Base-by-base conservation (phyloP, 2,888 invertebrate species). In the Timandra comae region DNA sequence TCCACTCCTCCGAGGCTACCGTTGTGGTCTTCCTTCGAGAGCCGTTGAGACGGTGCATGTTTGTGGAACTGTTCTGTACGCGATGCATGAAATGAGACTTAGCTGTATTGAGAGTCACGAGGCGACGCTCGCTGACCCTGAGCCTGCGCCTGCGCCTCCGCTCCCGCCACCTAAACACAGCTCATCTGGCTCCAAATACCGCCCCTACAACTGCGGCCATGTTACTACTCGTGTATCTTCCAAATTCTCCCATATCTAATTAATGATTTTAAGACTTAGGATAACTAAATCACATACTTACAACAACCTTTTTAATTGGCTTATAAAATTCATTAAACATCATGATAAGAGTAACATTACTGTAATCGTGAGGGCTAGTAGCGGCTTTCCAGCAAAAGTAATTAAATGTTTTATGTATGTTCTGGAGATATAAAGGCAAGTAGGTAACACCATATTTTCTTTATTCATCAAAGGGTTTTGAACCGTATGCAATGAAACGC, bases 11-110 rank as follows among this genome's bases (percentile, higher is more conserved):
- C 56, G 60, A 57, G 53, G 52, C 44, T 49, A 61, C 43, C 43
- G 49, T 56, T 48, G 46, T 43, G 45, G 49, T 48, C 44, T 51
- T 52, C 51, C 63, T 65, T 69, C 65, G 60, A 63, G 54, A 52
- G 16, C 16, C 33, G 24, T 20, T 10, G 12, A 67, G 63, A 62
- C 64, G 61, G 50, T 75, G 79, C 78, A 78, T 79, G 79, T 51
- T 62, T 58, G 58, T 61, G 49, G 46, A 53, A 48, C 41, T 62
- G 57, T 61, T 49, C 56, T 61, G 59, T 66, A 24, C 10, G 24
- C 24, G 11, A 22, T 22, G 78, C 79, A 79, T 78, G 78, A 49
- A n/a, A n/a, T n/a, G n/a, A n/a, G 52, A 56, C 64, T 62, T 64
- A 48, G 46, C 41, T 46, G 56, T 55, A 53, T 57, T 54, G 42